Evolutionary conservation across 2,113 vertebrate genomes (phyloP).

Genomic region (Smithornis capensis): DNA sequence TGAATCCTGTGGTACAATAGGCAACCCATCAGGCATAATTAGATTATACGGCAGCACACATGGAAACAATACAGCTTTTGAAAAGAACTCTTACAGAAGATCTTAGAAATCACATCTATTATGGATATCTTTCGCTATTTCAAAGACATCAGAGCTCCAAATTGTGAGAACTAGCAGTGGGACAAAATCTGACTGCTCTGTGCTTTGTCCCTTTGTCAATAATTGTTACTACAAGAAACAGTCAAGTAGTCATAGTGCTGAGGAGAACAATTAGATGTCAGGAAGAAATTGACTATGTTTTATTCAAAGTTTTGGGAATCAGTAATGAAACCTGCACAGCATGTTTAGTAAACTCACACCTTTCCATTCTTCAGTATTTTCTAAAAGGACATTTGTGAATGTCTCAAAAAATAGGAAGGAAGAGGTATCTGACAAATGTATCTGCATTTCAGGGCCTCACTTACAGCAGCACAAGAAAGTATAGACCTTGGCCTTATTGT

Average conservation of each 20-base stretch:
- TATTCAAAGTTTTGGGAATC: not conserved
- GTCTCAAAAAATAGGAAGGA: not conserved
- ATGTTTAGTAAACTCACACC: not conserved
- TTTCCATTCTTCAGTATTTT: not conserved
- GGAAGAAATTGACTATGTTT: not conserved
- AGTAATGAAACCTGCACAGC: not conserved
- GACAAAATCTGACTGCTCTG: constrained; percentile 30
- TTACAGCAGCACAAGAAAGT: not conserved
- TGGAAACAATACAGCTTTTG: constrained; percentile 70
- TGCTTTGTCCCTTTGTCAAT: constrained; percentile 49
- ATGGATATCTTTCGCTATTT: constrained; percentile 63
- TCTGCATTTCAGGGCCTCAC: not conserved
- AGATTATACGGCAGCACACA: constrained; percentile 67
- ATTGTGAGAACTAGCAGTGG: constrained; percentile 65
- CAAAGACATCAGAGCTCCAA: constrained; percentile 43
- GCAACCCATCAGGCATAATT: constrained; percentile 71
- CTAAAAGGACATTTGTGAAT: not conserved
- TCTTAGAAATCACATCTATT: constrained; percentile 68
- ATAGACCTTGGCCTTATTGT: not conserved
- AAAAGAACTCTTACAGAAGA: constrained; percentile 58
- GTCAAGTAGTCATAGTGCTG: constrained; percentile 43
- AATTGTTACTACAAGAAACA: constrained; percentile 62
- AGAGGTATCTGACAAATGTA: not conserved
- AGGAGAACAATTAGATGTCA: not conserved
- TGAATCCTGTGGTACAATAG: constrained; percentile 51